Conservation (phyloP, 2,113 vertebrate species). For the Cyanistes caeruleus region DNA sequence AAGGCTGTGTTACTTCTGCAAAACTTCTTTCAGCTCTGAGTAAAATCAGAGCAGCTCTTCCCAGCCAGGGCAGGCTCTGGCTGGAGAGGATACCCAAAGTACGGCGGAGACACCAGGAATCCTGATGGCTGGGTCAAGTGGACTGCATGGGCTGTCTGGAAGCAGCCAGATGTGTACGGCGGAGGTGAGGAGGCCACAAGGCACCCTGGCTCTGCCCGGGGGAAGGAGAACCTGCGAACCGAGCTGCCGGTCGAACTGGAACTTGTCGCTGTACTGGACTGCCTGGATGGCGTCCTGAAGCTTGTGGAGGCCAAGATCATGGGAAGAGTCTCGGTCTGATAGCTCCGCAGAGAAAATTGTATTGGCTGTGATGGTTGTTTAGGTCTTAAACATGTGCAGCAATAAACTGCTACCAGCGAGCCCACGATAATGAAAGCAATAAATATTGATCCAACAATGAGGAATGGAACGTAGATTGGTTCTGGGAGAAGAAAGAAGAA, state of each 20-base stretch:
- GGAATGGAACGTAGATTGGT: slow-evolving; percentile 94
- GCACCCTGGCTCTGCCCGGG: slow-evolving; percentile 80
- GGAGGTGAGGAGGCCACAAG: slow-evolving; percentile 82
- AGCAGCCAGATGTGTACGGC: slow-evolving; percentile 80
- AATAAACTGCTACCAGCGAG: slow-evolving; percentile 93
- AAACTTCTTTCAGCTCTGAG: slow-evolving; percentile 81
- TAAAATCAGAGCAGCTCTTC: slow-evolving; percentile 88
- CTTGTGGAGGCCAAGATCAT: slow-evolving; percentile 90
- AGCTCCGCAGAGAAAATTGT: slow-evolving; percentile 91
- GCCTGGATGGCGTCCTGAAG: slow-evolving; percentile 88
- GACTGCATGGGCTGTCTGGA: slow-evolving; percentile 69
- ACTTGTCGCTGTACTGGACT: slow-evolving; percentile 93
- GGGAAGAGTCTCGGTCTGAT: slow-evolving; percentile 94
- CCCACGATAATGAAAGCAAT: slow-evolving; percentile 94
- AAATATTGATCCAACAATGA: slow-evolving; percentile 97
- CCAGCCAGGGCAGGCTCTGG: slow-evolving; percentile 81
- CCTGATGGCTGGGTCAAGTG: slow-evolving; percentile 78
- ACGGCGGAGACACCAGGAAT: slow-evolving; percentile 88
- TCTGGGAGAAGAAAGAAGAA: slow-evolving; percentile 69
- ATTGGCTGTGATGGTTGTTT: slow-evolving; percentile 91
- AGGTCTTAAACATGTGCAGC: slow-evolving; percentile 94
- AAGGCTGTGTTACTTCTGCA: fast-evolving
- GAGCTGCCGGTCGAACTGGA: slow-evolving; percentile 89
- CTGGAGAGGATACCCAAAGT: slow-evolving; percentile 87
- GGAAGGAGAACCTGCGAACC: slow-evolving; percentile 85